Evolutionary conservation across 2,888 invertebrate genomes (phyloP), one percentile per base, ranked within the genome.

Genomic region (Gerosis bhagava): DNA sequence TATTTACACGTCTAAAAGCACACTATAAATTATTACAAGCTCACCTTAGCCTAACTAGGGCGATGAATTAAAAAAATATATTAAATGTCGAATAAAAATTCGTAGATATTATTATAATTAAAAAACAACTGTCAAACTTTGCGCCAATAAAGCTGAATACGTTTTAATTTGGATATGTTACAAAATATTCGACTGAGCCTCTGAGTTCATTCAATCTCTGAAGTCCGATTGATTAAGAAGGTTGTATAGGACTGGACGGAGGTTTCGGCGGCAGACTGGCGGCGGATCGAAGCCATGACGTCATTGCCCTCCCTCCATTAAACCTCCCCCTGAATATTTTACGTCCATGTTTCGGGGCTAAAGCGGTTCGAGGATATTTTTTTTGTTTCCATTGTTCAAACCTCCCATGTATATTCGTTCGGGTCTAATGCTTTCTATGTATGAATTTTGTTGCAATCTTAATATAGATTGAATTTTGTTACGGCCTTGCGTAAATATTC

Each of bases 221-320:
- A 60, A 61, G 63, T 63, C 65, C 73, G 72, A 70, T 65, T 73
- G 78, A 77, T 75, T 69, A 73, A 70, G 58, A 61, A 70, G 74
- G 65, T 67, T 68, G 73, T 65, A 62, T 66, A 61, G 62, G 63
- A 72, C 73, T 68, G 63, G 50, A 57, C 54, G 54, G 50, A 54
- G 58, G 50, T 60, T 64, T 70, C 68, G 70, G 70, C 65, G 77
- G 76, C 78, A 78, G 76, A 77, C 74, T 71, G 53, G 65, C 70
- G 80, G 70, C 77, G 78, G 78, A 74, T 74, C 75, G 74, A 72
- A 70, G 64, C 34, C 54, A 65, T 83, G 83, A 83, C 84, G 83
- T 83, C 84, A 83, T 53, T 42, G 36, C 28, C 65, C 54, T 56
- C 66, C 66, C 61, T 54, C 57, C 59, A 62, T 66, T 63, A 67